A percentile compares a stretch with the other conserved stretches of the same genome.
phyloP scores from a whole-genome alignment of 1,140 invertebrate species.

The Rhagoletis pomonella region DNA sequence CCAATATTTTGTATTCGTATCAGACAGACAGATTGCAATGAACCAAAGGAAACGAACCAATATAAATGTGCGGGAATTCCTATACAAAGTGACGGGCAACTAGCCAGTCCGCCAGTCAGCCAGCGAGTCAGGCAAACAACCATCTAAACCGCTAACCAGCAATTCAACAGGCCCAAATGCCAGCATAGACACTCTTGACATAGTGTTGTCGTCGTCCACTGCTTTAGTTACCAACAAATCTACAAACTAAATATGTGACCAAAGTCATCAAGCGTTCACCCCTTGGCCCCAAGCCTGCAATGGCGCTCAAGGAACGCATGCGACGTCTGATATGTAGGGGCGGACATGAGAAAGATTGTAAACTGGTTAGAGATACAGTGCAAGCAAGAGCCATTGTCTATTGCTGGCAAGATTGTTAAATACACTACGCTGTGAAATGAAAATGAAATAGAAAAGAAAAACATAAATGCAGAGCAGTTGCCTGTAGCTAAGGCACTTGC shows the following conservation, averaged over 20 bases:
- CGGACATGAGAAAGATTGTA: neutral
- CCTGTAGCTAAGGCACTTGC: too few relatives aligned
- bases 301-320: too few relatives aligned
- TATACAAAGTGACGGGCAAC: conserved; percentile 54
- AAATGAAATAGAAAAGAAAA: neutral
- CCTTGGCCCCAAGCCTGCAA: neutral
- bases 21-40: conserved; percentile 46
- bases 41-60: conserved; percentile 54
- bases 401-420: neutral
- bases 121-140: neutral
- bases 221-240: neutral
- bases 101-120: neutral
- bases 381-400: neutral
- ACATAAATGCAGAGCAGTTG: too few relatives aligned
- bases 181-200: conserved; percentile 69
- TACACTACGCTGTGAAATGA: neutral
- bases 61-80: conserved; percentile 73
- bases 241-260: neutral
- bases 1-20: conserved; percentile 45
- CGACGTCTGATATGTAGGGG: neutral
- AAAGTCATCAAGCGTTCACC: neutral
- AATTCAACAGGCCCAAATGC: conserved; percentile 19
- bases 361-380: neutral
- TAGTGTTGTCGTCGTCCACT: conserved; percentile 59
- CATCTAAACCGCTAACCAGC: neutral